Base-by-base conservation (phyloP, 2,113 vertebrate genomes). In the Thomomys bottae region DNA sequence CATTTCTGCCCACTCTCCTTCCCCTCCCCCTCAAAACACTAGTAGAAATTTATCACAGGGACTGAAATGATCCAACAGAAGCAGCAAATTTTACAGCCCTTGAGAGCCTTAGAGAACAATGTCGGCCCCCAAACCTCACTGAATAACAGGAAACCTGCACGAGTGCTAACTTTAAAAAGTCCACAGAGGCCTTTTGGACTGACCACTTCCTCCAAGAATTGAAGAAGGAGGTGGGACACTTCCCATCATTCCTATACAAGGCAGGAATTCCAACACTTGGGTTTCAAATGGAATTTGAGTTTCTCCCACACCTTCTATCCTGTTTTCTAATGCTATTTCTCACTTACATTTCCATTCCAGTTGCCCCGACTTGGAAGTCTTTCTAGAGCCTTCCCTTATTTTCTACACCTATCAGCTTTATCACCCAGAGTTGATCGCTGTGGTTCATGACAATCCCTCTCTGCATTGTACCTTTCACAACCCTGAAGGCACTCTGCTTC, bases 321-420 rank as follows among this genome's bases (percentile, higher is more conserved):
- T 8, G 0, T 64, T 82, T 77, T 30, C 38, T 42, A 32, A 17
- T 36, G 20, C 14, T 24, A 45, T 8, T 63, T 83, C 15, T 6
- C 12, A 28, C n/a, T 66, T n/a, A 28, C 6, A 15, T 5, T 57
- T 15, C 20, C 23, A 32, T 20, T 17, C 59, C 28, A 5, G 45
- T 8, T 61, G 24, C 7, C 30, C 54, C 72, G 4, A 68, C n/a
- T 6, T 12, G 10, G 2, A 49, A 38, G 2, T 78, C 30, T 40
- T 30, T 14, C 24, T 64, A 21, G 8, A 68, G n/a, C 10, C 5
- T 21, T 28, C n/a, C 38, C 17, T 40, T 23, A 5, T 38, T 9
- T 15, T 40, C 59, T 36, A 4, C 7, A 1, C 73, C 40, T 0
- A 23, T 7, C 2, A 2, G 18, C 21, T 34, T 76, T 3, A 0